These are phyloP conservation scores for Resseliella maxima DNA, from an alignment of 2,888 invertebrate genomes.

Conservation along the genomic window DNA sequence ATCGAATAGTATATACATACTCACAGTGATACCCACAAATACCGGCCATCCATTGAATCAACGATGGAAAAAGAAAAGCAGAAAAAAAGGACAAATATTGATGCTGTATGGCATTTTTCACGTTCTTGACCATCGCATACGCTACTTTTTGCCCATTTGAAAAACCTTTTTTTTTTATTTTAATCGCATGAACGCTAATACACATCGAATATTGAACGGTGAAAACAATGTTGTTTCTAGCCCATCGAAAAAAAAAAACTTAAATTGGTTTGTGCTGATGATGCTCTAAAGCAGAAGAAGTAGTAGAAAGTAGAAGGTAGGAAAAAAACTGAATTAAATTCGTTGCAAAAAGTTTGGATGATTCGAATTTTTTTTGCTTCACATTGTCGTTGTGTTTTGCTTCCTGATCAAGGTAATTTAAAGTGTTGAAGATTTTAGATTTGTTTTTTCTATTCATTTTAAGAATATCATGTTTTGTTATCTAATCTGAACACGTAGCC, in stretches of 20 bases:
- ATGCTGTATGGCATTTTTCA: constrained; percentile 38
- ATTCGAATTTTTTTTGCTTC: neutral
- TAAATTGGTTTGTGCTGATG: neutral
- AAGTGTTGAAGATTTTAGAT: neutral
- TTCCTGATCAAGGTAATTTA: neutral
- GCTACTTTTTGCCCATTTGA: neutral
- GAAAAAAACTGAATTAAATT: neutral
- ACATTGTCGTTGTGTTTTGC: neutral
- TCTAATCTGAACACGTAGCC: too few relatives aligned
- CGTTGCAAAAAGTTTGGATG: neutral
- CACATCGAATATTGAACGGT: neutral
- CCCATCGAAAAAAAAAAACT: neutral
- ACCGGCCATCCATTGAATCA: neutral
- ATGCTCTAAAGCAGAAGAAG: too few relatives aligned
- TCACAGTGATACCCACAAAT: neutral
- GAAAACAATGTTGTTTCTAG: neutral
- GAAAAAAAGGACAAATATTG: constrained; percentile 47
- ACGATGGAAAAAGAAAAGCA: neutral
- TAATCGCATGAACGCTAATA: constrained; percentile 29
- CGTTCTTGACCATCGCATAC: constrained; percentile 17
- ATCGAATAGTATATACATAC: neutral
- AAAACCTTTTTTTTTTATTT: constrained; percentile 22
- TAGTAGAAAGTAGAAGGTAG: too few relatives aligned
- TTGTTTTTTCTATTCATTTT: neutral
- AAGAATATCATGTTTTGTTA: too few relatives aligned